These are phyloP conservation scores for Eumaeus atala DNA, from an alignment of 1,140 invertebrate species.

Conservation along the genomic window DNA sequence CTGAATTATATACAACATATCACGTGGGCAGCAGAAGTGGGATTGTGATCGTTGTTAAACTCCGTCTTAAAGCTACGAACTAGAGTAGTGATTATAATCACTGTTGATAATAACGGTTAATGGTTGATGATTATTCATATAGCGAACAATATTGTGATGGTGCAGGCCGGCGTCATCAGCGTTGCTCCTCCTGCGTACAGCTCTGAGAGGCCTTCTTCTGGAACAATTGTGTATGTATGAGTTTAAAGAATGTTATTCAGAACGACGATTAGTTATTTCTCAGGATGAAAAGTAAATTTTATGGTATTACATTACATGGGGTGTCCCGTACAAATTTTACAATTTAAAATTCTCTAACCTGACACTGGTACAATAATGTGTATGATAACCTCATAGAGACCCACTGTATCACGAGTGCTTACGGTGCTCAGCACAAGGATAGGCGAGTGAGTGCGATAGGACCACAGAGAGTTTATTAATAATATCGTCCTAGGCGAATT, in stretches of 20 bases:
- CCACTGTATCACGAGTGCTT: too few species aligned
- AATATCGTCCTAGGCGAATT: too few species aligned
- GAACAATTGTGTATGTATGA: neutral
- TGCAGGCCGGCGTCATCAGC: neutral
- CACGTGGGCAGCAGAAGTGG: constrained; percentile 57
- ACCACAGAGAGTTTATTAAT: too few species aligned
- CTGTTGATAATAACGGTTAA: constrained; percentile 31
- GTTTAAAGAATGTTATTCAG: neutral
- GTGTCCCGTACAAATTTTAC: too few species aligned
- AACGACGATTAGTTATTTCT: too few species aligned
- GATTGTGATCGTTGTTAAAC: constrained; percentile 34
- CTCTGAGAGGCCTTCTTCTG: constrained; percentile 1
- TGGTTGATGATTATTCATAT: constrained; percentile 35
- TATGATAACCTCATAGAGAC: too few species aligned
- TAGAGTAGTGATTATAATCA: constrained; percentile 34
- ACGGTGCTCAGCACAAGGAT: too few species aligned
- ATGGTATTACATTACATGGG: too few species aligned
- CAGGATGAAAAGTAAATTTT: too few species aligned
- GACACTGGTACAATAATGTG: too few species aligned
- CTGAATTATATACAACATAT: constrained; percentile 40
- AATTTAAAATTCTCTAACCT: too few species aligned
- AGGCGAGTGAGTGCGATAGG: too few species aligned
- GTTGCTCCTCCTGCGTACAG: neutral
- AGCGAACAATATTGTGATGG: constrained; percentile 25
- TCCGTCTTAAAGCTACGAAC: constrained; percentile 29